These are phyloP conservation scores for Neocrepidodera transversa DNA, from an alignment of 2,888 invertebrate species.

Conservation along the genomic window DNA sequence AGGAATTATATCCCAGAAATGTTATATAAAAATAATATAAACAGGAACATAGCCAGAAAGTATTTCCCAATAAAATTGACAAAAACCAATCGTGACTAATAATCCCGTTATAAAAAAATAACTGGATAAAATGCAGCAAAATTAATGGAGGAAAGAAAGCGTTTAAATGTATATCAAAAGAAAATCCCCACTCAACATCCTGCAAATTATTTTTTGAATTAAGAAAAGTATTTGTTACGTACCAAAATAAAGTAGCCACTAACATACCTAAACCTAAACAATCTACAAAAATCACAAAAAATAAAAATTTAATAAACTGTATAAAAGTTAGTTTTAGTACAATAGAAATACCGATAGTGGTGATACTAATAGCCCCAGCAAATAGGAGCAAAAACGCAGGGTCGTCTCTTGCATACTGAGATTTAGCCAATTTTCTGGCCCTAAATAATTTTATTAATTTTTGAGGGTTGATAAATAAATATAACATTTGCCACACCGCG, in stretches of 20 bases:
- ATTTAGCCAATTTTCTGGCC: conserved; percentile 98
- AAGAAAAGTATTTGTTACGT: conserved; percentile 78
- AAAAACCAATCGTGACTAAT: conserved; percentile 45
- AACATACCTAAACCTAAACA: conserved; percentile 69
- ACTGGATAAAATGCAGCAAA: conserved; percentile 90
- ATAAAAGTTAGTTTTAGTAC: conserved; percentile 74
- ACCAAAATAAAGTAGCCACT: conserved; percentile 46
- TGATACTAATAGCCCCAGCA: conserved; percentile 82
- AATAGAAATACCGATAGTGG: conserved; percentile 88
- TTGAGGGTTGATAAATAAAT: conserved; percentile 93
- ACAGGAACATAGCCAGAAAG: conserved; percentile 88
- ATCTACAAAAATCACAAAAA: conserved; percentile 94
- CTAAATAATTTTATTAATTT: conserved; percentile 97
- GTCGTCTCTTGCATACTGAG: conserved; percentile 98
- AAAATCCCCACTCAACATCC: conserved; percentile 98
- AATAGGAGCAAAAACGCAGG: conserved; percentile 96
- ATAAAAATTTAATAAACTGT: conserved; percentile 80
- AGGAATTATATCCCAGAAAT: conserved; percentile 92
- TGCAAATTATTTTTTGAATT: conserved; percentile 71
- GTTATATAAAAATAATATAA: conserved; percentile 95
- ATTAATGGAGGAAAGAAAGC: conserved; percentile 97
- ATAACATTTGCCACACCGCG: conserved; percentile 99
- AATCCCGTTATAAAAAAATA: conserved; percentile 85
- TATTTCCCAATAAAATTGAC: conserved; percentile 73
- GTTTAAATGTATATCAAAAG: conserved; percentile 98